Evolutionary conservation across 2,113 vertebrate genomes (phyloP).

Genomic region (Holacanthus passer): DNA sequence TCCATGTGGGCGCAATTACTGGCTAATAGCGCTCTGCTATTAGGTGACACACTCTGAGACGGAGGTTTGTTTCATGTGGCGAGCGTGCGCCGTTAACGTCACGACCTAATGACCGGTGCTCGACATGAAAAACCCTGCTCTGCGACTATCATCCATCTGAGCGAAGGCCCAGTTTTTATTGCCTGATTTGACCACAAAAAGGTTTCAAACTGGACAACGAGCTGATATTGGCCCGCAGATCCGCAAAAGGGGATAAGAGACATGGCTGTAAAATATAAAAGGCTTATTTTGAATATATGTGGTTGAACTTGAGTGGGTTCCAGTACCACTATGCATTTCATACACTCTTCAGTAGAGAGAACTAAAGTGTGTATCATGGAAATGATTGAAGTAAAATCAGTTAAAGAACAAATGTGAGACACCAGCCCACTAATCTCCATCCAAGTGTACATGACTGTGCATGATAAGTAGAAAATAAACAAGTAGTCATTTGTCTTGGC

Average conservation of each 20-base stretch:
- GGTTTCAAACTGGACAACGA: conserved; percentile 2
- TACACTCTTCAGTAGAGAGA: neutral
- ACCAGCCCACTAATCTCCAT: neutral
- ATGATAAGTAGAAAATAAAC: conserved; percentile 19
- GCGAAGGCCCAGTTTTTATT: conserved; percentile 30
- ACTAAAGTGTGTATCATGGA: neutral
- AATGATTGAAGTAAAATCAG: neutral
- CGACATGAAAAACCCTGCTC: conserved; percentile 20
- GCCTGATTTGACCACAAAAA: conserved; percentile 30
- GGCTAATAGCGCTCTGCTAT: conserved; percentile 31
- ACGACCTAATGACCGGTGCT: conserved; percentile 30
- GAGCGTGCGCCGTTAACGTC: conserved; percentile 28
- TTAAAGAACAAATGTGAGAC: neutral
- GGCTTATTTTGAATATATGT: conserved; percentile 15
- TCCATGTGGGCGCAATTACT: conserved; percentile 39
- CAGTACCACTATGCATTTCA: neutral
- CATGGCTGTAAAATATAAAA: conserved; percentile 27
- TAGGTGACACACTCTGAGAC: conserved; percentile 38
- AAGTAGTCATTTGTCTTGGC: conserved; percentile 13
- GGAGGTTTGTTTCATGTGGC: conserved; percentile 53
- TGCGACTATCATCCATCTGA: conserved; percentile 10
- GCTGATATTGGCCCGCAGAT: conserved; percentile 25
- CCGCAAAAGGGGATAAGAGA: neutral
- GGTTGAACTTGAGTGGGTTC: neutral
- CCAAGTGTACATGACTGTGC: neutral